These are phyloP conservation scores for Stenolophus ochropezus DNA, from an alignment of 2,888 invertebrate species.

Conservation along the genomic window DNA sequence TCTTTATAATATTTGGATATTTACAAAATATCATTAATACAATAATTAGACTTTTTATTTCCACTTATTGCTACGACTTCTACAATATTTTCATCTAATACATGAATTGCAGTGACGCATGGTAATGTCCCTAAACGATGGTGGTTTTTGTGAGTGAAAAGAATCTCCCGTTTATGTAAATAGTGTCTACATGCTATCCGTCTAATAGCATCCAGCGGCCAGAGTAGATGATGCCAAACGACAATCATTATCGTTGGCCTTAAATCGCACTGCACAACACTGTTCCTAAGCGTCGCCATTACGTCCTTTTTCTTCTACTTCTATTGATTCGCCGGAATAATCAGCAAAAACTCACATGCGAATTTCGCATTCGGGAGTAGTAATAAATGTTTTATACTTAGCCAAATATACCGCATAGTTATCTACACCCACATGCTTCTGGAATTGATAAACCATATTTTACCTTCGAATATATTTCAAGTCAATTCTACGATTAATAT, in stretches of 20 bases:
- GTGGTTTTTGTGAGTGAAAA: slow-evolving; percentile 14
- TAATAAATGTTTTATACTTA: background rate
- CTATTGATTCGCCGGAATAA: background rate
- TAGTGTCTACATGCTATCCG: background rate
- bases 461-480: too few relatives aligned
- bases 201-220: slow-evolving; percentile 16
- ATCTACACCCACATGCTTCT: background rate
- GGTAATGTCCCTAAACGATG: too few relatives aligned
- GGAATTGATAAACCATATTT: too few relatives aligned
- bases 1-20: too few relatives aligned
- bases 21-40: too few relatives aligned
- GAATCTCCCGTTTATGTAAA: slow-evolving; percentile 26
- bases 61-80: too few relatives aligned
- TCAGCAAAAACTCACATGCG: background rate
- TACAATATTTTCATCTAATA: too few relatives aligned
- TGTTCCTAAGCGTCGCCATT: slow-evolving; percentile 25
- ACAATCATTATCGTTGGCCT: slow-evolving; percentile 38
- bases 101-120: too few relatives aligned
- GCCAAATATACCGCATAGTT: background rate
- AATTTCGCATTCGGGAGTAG: background rate
- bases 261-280: background rate
- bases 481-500: too few relatives aligned
- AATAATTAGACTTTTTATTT: too few relatives aligned
- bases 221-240: background rate
- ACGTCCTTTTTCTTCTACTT: background rate